A percentile compares a stretch with the other conserved stretches of the same genome.
Conservation (phyloP, 2,888 invertebrate species). For the Nephrotoma flavescens region DNA sequence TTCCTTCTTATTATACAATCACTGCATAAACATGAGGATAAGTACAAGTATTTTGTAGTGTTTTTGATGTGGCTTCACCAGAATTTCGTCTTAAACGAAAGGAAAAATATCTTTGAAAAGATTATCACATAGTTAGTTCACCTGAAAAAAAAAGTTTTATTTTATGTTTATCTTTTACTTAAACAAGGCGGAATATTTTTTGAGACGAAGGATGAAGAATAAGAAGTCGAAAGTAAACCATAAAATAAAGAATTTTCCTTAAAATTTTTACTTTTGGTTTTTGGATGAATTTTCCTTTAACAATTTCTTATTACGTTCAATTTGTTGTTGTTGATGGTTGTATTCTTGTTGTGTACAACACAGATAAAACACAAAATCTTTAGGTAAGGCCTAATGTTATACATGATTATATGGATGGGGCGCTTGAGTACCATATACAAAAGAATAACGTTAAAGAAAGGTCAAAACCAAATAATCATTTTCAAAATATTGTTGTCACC, state of each 20-base stretch:
- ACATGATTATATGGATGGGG: neutral
- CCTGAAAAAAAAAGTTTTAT: neutral
- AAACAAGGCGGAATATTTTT: neutral
- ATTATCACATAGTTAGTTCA: neutral
- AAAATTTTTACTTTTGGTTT: neutral
- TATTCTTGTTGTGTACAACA: neutral
- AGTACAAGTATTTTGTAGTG: neutral
- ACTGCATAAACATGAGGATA: too few relatives aligned
- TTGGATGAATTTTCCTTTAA: neutral
- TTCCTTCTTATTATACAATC: too few relatives aligned
- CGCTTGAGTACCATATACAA: neutral
- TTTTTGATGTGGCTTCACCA: neutral
- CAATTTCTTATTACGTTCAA: neutral
- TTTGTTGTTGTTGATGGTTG: neutral
- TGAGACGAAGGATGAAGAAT: neutral
- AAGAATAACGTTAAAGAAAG: neutral
- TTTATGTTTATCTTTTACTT: neutral
- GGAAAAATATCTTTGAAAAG: neutral
- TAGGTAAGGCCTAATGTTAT: neutral
- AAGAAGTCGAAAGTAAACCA: neutral
- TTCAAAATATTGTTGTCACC: neutral
- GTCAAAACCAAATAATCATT: neutral
- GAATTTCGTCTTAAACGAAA: neutral
- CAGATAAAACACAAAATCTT: neutral
- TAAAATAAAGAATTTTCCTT: neutral